phyloP scores from a whole-genome alignment of 2,113 vertebrate species.

The Trichomycterus rosablanca region DNA sequence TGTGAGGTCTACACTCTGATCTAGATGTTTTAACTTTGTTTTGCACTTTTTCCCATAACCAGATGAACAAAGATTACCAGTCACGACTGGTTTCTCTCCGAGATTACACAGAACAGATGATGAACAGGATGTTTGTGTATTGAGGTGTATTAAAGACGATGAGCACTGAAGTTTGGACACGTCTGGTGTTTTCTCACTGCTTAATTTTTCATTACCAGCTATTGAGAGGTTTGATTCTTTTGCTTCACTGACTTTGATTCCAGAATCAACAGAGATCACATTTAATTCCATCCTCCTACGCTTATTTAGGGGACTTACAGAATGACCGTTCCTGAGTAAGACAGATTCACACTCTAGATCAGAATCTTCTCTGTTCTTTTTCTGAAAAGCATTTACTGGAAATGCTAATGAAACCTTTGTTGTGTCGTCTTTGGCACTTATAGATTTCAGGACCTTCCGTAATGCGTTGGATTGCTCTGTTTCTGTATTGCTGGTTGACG shows the following conservation, averaged over 20 bases:
- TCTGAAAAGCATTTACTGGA: neutral
- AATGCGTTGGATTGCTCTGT: constrained; percentile 54
- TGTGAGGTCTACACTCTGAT: neutral
- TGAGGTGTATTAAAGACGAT: no score
- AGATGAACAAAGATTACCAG: neutral
- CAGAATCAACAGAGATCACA: neutral
- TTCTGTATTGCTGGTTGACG: constrained; percentile 22
- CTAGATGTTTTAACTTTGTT: constrained; percentile 28
- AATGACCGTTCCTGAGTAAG: constrained; percentile 3
- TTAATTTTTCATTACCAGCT: no score
- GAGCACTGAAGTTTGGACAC: no score
- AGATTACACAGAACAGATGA: neutral
- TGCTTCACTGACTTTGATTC: neutral
- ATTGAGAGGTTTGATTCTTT: neutral
- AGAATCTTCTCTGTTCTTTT: neutral
- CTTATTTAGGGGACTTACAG: constrained; percentile 55
- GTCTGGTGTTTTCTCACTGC: no score
- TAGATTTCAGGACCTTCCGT: constrained; percentile 65
- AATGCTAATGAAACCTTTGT: constrained; percentile 2
- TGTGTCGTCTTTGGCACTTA: constrained; percentile 52
- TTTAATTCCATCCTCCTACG: constrained; percentile 46
- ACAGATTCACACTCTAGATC: neutral
- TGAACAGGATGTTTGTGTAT: no score
- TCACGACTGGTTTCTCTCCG: neutral
- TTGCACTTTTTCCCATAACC: constrained; percentile 12